These are phyloP conservation scores for Callitettix versicolor DNA, from an alignment of 1,140 invertebrate species.

Conservation along the genomic window DNA sequence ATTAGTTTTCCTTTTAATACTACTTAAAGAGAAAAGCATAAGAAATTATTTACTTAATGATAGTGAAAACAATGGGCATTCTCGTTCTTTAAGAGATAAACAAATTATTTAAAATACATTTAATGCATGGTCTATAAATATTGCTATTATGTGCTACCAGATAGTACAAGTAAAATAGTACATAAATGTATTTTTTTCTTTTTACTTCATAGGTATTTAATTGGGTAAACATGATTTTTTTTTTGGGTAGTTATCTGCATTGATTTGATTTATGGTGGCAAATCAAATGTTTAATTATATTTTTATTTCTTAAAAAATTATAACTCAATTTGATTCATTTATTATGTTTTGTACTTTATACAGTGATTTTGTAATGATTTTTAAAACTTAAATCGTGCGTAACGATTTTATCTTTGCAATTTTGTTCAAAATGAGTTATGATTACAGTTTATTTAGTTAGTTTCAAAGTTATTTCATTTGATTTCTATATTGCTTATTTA, in stretches of 20 bases:
- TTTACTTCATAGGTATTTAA: neutral
- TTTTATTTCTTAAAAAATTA: too few relatives aligned
- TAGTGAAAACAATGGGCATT: constrained; percentile 15
- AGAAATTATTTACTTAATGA: constrained; percentile 13
- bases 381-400: too few relatives aligned
- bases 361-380: too few relatives aligned
- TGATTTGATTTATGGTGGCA: neutral
- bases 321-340: too few relatives aligned
- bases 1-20: too few relatives aligned
- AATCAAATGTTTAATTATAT: neutral
- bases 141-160: neutral
- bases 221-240: neutral
- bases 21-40: neutral
- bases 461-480: too few relatives aligned
- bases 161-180: constrained; percentile 1
- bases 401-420: too few relatives aligned
- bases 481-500: too few relatives aligned
- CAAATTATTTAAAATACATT: constrained; percentile 11
- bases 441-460: too few relatives aligned
- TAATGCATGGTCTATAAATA: constrained; percentile 14
- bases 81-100: constrained; percentile 8
- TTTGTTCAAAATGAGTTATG: too few relatives aligned
- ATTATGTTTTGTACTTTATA: too few relatives aligned
- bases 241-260: neutral
- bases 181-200: neutral